A percentile compares a stretch with the other conserved stretches of the same genome.
These are phyloP conservation scores for Strix occidentalis DNA, from an alignment of 2,797 vertebrate genomes.

Conservation along the genomic window DNA sequence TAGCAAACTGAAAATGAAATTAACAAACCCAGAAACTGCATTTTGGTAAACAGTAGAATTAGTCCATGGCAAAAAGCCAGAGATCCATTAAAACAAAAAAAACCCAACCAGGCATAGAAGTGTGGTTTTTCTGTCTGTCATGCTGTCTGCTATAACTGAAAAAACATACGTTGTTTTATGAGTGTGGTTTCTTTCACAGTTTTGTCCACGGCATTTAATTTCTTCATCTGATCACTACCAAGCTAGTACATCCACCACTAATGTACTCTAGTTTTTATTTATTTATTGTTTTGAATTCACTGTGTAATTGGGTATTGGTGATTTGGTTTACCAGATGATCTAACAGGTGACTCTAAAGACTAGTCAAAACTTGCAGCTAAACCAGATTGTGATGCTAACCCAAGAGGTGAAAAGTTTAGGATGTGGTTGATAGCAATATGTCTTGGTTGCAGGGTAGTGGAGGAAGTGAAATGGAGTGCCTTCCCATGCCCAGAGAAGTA, in stretches of 20 bases:
- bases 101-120: background rate
- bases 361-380: background rate
- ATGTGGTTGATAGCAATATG: background rate
- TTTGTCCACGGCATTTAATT: slow-evolving; percentile 48
- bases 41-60: slow-evolving; percentile 76
- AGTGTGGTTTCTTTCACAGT: slow-evolving; percentile 16
- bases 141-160: slow-evolving; percentile 62
- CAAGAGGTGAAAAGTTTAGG: background rate
- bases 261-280: background rate
- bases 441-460: background rate
- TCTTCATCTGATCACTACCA: background rate
- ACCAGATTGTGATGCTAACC: background rate
- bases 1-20: slow-evolving; percentile 68
- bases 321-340: background rate
- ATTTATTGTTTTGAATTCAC: background rate
- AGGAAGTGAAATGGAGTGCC: background rate
- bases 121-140: slow-evolving; percentile 72
- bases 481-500: background rate
- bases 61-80: slow-evolving; percentile 68
- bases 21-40: slow-evolving; percentile 64
- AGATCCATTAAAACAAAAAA: slow-evolving; percentile 37
- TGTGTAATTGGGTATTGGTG: background rate
- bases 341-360: background rate
- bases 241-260: background rate
- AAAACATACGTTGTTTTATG: slow-evolving; percentile 30